phyloP scores from a whole-genome alignment of 2,888 invertebrate genomes.

The Miltochrista miniata region DNA sequence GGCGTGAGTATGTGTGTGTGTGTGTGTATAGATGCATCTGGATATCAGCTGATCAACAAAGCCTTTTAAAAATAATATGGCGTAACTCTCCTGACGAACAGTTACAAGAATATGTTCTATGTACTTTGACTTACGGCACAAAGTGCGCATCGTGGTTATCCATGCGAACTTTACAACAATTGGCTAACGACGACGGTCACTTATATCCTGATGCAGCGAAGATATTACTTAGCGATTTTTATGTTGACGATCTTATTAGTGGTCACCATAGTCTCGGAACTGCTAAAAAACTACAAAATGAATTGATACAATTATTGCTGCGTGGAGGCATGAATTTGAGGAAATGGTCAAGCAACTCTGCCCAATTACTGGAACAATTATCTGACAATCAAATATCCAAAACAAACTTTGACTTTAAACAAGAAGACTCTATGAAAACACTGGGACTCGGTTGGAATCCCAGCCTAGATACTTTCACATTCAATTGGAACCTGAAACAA shows the following conservation, averaged over 20 bases:
- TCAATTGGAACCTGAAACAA: conserved; percentile 7
- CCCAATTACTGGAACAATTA: background rate
- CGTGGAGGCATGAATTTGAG: background rate
- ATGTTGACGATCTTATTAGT: background rate
- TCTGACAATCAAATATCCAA: background rate
- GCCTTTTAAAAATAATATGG: conserved; percentile 18
- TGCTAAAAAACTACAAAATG: background rate
- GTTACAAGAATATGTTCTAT: background rate
- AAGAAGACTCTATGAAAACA: conserved; percentile 9
- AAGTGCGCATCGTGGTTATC: conserved; percentile 17
- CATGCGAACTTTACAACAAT: conserved; percentile 12
- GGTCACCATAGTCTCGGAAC: background rate
- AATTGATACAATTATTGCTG: background rate
- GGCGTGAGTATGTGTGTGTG: no score
- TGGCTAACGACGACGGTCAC: conserved; percentile 16
- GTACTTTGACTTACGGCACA: no score
- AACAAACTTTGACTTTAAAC: conserved; percentile 13
- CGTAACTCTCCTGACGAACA: background rate
- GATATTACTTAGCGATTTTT: background rate
- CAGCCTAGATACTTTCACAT: conserved; percentile 13
- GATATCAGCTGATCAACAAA: conserved; percentile 14
- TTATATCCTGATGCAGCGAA: background rate
- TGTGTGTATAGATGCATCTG: conserved; percentile 24
- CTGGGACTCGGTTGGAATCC: conserved; percentile 19
- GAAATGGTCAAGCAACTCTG: background rate